phyloP scores from a whole-genome alignment of 2,113 vertebrate species.

The Heterotilapia buettikoferi region DNA sequence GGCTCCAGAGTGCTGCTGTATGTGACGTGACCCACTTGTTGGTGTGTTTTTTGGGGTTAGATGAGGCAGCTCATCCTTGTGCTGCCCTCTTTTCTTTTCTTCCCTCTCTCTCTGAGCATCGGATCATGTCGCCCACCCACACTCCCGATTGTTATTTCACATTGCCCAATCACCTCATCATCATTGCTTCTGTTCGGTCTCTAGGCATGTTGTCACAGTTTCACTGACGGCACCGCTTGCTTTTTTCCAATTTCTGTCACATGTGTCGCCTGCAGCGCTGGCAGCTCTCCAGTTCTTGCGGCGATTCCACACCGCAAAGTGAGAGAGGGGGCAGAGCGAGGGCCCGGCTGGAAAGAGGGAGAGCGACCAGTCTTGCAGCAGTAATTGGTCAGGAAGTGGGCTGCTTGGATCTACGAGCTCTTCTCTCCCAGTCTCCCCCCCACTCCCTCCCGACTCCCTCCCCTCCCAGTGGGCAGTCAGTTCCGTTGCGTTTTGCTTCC shows the following conservation, averaged over 20 bases:
- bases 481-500: constrained; percentile 49
- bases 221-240: not conserved
- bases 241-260: constrained; percentile 24
- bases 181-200: not conserved
- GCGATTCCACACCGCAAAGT: not conserved
- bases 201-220: not conserved
- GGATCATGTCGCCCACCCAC: not conserved
- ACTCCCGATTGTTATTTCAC: not conserved
- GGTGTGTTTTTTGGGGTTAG: not conserved
- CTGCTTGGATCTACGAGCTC: constrained; percentile 52
- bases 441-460: constrained; percentile 30
- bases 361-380: constrained; percentile 51
- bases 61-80: constrained; percentile 2
- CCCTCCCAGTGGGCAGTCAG: constrained; percentile 45
- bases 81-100: not conserved
- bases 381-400: constrained; percentile 69
- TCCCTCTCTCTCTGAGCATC: not conserved
- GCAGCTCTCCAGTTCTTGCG: constrained; percentile 54
- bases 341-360: not conserved
- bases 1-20: not conserved
- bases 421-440: constrained; percentile 2
- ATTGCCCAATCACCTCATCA: not conserved
- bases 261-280: constrained; percentile 63
- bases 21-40: constrained; percentile 48
- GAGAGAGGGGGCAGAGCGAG: constrained; percentile 4